These are phyloP conservation scores for Liasis olivaceus DNA, from an alignment of 2,797 vertebrate genomes.

Conservation along the genomic window DNA sequence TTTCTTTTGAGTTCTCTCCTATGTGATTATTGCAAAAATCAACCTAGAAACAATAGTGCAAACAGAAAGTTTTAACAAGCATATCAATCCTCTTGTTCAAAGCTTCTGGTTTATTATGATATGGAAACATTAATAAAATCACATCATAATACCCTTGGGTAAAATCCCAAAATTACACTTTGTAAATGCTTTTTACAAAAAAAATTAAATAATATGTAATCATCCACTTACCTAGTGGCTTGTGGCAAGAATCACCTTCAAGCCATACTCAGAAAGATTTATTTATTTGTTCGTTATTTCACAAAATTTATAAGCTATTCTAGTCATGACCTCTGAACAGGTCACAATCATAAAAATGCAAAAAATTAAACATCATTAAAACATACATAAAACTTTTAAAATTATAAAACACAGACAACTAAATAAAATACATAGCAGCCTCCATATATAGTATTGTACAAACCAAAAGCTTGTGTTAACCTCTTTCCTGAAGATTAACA, in stretches of 20 bases:
- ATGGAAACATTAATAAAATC: not conserved
- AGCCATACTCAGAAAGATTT: not conserved
- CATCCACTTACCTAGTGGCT: not conserved
- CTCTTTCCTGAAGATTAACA: too few relatives aligned
- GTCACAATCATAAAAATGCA: too few relatives aligned
- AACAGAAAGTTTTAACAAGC: conserved; percentile 17
- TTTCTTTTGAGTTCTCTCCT: conserved; percentile 39
- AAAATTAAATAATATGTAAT: not conserved
- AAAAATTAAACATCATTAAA: too few relatives aligned
- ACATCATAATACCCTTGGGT: not conserved
- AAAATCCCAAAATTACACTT: not conserved
- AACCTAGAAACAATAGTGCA: conserved; percentile 58
- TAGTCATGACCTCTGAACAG: too few relatives aligned
- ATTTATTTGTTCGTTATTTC: not conserved
- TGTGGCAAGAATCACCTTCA: not conserved
- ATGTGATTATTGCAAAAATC: conserved; percentile 46
- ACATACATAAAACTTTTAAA: too few relatives aligned
- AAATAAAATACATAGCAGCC: too few relatives aligned
- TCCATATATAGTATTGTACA: too few relatives aligned
- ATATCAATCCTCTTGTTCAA: not conserved
- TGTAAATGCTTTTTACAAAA: not conserved
- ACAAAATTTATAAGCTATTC: not conserved
- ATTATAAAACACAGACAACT: too few relatives aligned
- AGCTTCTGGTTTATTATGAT: not conserved
- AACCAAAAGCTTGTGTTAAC: too few relatives aligned